Percentiles rank a stretch among this genome's conserved stretches.
phyloP scores from a whole-genome alignment of 2,888 invertebrate species.

The Cantharis rufa region DNA sequence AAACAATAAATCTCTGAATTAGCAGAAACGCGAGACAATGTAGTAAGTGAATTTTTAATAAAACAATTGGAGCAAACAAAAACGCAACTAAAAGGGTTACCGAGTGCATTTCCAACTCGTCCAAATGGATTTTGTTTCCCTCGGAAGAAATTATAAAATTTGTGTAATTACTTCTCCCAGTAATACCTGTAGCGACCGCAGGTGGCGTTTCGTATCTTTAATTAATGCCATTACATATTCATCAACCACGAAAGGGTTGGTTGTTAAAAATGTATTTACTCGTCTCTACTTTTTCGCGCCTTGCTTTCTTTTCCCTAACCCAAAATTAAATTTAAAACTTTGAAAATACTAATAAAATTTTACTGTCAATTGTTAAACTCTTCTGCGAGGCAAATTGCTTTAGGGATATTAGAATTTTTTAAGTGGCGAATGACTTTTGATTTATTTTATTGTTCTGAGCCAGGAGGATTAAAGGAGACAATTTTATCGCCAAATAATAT shows the following conservation, averaged over 20 bases:
- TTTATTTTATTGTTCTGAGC: not conserved
- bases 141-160: constrained; percentile 54
- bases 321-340: not conserved
- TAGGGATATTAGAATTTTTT: not conserved
- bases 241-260: constrained; percentile 44
- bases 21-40: not conserved
- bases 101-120: constrained; percentile 39
- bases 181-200: constrained; percentile 53
- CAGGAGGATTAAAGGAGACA: not conserved
- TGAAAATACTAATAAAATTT: not conserved
- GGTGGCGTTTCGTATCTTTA: constrained; percentile 55
- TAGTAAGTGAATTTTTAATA: constrained; percentile 51
- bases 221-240: constrained; percentile 58
- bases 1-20: not conserved
- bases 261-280: constrained; percentile 27
- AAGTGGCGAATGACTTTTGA: not conserved
- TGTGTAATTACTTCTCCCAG: constrained; percentile 52
- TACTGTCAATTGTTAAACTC: not conserved
- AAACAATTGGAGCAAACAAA: constrained; percentile 54
- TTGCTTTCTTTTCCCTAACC: constrained; percentile 8
- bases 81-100: constrained; percentile 57
- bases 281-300: constrained; percentile 26
- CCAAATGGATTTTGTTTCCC: constrained; percentile 40
- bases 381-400: not conserved
- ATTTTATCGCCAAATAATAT: constrained; percentile 14